A percentile compares a stretch with the other conserved stretches of the same genome.
These are phyloP conservation scores for Setophaga coronata DNA, from an alignment of 2,113 vertebrate species.

Conservation along the genomic window DNA sequence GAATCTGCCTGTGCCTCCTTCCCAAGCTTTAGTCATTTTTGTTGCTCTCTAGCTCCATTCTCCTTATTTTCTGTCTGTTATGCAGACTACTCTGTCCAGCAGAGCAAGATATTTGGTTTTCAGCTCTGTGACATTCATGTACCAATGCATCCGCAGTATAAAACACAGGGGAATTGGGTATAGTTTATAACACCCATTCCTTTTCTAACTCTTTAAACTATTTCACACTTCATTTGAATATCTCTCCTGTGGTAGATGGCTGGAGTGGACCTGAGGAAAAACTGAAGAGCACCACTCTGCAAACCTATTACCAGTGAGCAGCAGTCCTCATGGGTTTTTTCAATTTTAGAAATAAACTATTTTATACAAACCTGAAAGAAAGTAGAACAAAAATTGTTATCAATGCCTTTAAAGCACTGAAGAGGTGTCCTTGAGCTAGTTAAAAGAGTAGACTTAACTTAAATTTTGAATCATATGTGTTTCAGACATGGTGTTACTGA, in stretches of 20 bases:
- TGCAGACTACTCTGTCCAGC: neutral
- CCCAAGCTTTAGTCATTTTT: neutral
- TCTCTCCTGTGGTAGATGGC: neutral
- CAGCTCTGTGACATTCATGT: constrained; percentile 3
- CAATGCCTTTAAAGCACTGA: neutral
- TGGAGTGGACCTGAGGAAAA: constrained; percentile 8
- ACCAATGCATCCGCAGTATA: neutral
- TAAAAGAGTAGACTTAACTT: neutral
- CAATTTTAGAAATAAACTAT: neutral
- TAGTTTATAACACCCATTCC: constrained; percentile 18
- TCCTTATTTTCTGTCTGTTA: neutral
- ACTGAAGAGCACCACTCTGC: neutral
- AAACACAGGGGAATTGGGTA: constrained; percentile 17
- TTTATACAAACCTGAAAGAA: neutral
- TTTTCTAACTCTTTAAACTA: constrained; percentile 36
- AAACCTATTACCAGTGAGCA: neutral
- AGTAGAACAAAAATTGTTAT: neutral
- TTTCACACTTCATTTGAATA: constrained; percentile 52
- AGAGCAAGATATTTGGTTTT: constrained; percentile 12
- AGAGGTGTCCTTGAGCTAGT: neutral
- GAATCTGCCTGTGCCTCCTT: neutral
- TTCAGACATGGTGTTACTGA: neutral
- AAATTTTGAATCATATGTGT: too few relatives aligned
- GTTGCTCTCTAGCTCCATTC: neutral
- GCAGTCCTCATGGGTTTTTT: neutral